Conservation (phyloP, 1,140 invertebrate species). For the Harlomillsia oculata region DNA sequence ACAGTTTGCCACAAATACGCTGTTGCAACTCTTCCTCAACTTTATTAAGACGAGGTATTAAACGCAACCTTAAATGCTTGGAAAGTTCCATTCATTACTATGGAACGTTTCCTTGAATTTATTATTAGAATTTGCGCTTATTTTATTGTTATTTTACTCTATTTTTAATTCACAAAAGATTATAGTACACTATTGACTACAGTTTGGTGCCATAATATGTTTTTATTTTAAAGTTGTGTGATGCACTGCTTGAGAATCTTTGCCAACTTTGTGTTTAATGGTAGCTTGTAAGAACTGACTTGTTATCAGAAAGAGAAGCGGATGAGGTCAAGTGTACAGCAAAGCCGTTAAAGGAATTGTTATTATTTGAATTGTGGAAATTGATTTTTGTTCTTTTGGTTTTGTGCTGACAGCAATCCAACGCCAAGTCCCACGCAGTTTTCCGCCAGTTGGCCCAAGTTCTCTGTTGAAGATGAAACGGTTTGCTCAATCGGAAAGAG, state of each 20-base stretch:
- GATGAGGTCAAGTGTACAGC: background rate
- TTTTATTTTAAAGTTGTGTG: no score
- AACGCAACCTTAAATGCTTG: background rate
- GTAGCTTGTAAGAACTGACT: no score
- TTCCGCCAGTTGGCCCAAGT: slow-evolving; percentile 30
- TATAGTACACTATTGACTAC: no score
- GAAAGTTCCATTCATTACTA: no score
- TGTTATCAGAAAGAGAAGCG: background rate
- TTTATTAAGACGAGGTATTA: slow-evolving; percentile 38
- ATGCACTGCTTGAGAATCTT: no score
- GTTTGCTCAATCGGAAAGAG: slow-evolving; percentile 23
- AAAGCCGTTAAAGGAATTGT: background rate
- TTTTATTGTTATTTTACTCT: no score
- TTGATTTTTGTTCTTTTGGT: slow-evolving; percentile 6
- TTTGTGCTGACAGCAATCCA: slow-evolving; percentile 25
- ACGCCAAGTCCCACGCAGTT: slow-evolving; percentile 20
- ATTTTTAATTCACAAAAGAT: no score
- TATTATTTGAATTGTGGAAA: background rate
- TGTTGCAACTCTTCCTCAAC: slow-evolving; percentile 36
- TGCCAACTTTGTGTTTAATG: no score
- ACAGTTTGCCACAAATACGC: slow-evolving; percentile 35
- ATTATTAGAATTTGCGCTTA: no score
- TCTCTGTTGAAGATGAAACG: slow-evolving; percentile 21
- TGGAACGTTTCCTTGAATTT: no score
- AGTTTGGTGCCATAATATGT: no score